Base-by-base conservation (phyloP, 2,113 vertebrate species). In the Pachycephala philippinensis region DNA sequence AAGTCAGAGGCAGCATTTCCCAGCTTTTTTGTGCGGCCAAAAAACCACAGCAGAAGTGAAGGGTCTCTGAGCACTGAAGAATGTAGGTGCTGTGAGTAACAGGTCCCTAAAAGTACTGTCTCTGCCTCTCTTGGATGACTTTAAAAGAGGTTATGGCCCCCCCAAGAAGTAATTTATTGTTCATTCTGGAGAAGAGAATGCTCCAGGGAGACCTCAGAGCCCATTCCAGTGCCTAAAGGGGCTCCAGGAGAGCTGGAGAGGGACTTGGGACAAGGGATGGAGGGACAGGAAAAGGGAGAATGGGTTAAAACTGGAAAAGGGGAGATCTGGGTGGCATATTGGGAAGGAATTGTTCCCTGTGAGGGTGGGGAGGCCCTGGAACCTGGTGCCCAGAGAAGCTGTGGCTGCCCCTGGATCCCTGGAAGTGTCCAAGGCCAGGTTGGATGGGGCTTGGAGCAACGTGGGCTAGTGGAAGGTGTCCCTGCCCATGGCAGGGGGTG, bases 301-400 rank as follows among this genome's bases (percentile, higher is more conserved):
- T 52, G 37, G 14, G 17, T 70, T 70, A 22, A 3, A 28, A 57
- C 20, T 52, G 42, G 8, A 12, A 50, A 14, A 31, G 49, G 33
- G 28, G 10, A 64, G 63, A 15, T 4, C 0, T 9, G 1, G 37
- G 12, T 22, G n/a, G 30, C 15, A n/a, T 35, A 8, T 5, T 57
- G 44, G 50, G 70, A 45, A 9, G 28, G 14, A 27, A 50, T 57
- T 16, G 0, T 1, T 76, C 0, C 0, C 6, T 44, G 7, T 1
- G 15, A 70, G 37, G 42, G 12, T 68, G 35, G 9, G 0, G 7
- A 74, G 35, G 4, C 9, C 3, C 19, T 42, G 47, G 47, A 5
- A 17, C 3, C 68, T 31, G 12, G 0, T 68, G 0, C 18, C 40
- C n/a, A 42, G 40, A 80, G 53, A 4, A 61, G 40, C 40, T 61